phyloP scores from a whole-genome alignment of 2,888 invertebrate species.

The Andrena fulva region DNA sequence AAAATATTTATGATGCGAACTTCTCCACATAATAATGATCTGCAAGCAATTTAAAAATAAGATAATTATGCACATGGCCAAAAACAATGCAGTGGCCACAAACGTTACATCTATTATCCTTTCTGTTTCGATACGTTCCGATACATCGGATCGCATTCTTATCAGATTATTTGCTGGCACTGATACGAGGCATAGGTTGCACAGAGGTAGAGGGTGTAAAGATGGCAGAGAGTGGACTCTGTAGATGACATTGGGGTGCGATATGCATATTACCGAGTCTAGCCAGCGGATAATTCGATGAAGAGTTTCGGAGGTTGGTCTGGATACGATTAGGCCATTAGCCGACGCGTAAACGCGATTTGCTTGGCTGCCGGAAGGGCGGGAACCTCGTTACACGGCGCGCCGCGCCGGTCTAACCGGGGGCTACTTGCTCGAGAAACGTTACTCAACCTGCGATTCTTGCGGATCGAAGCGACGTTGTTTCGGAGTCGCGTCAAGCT shows the following conservation, averaged over 20 bases:
- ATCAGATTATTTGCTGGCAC: no score
- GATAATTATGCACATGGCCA: no score
- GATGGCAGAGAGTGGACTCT: constrained; percentile 3
- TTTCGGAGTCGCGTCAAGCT: no score
- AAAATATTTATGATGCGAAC: no score
- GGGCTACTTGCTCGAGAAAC: constrained; percentile 35
- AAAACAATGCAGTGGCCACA: no score
- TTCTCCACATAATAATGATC: no score
- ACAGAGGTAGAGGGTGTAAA: background rate
- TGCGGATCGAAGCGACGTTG: background rate
- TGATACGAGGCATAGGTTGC: no score
- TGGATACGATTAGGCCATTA: constrained; percentile 72
- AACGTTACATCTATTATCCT: no score
- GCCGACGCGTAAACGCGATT: constrained; percentile 71
- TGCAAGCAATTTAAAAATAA: no score
- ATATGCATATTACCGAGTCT: constrained; percentile 20
- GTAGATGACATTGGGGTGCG: background rate
- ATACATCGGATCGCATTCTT: no score
- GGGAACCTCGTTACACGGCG: constrained; percentile 68
- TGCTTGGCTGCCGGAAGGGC: constrained; percentile 55
- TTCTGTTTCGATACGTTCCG: no score
- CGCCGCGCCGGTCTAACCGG: constrained; percentile 62
- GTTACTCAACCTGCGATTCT: background rate
- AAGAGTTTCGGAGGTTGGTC: constrained; percentile 52
- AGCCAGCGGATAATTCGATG: constrained; percentile 56